These are phyloP conservation scores for Chondrosia reniformis DNA, from an alignment of 37 sponge, comb jelly and placozoan genomes.

Conservation along the genomic window DNA sequence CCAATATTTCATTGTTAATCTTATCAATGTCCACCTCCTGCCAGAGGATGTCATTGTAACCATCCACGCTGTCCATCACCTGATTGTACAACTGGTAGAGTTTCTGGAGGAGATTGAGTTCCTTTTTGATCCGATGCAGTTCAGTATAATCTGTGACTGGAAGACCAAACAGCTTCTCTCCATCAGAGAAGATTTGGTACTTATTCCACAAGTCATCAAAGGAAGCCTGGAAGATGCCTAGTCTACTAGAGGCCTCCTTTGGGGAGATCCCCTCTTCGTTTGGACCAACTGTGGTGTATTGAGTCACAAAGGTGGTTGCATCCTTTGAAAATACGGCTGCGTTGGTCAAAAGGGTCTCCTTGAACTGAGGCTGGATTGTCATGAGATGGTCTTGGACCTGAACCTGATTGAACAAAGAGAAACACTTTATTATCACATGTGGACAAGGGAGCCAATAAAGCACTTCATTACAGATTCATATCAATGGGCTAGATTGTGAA, in stretches of 20 bases:
- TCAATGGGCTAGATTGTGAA: too few species aligned
- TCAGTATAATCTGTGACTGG: constrained; percentile 84
- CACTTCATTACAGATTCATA: too few species aligned
- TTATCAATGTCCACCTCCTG: constrained; percentile 94
- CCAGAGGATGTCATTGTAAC: constrained; percentile 98
- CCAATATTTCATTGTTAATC: constrained; percentile 94
- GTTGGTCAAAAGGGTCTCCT: constrained; percentile 64
- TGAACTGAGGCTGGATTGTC: constrained; percentile 84
- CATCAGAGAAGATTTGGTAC: constrained; percentile 85
- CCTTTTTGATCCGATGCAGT: constrained; percentile 81
- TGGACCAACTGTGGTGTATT: constrained; percentile 76
- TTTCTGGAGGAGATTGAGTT: constrained; percentile 96
- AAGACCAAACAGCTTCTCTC: constrained; percentile 96
- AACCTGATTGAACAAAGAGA: too few species aligned
- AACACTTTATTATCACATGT: too few species aligned
- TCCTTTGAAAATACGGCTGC: constrained; percentile 67
- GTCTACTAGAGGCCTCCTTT: constrained; percentile 69
- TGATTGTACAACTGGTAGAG: constrained; percentile 93
- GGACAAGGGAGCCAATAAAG: too few species aligned
- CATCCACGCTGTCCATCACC: constrained; percentile 98
- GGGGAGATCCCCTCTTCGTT: constrained; percentile 71
- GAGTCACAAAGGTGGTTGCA: constrained; percentile 48
- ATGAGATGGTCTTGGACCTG: too few species aligned
- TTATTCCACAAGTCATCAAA: constrained; percentile 96
- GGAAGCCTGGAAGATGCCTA: constrained; percentile 56